Evolutionary conservation across 2,888 invertebrate species (phyloP), one percentile per base, ranked within the genome.

Genomic region (Miltochrista miniata): DNA sequence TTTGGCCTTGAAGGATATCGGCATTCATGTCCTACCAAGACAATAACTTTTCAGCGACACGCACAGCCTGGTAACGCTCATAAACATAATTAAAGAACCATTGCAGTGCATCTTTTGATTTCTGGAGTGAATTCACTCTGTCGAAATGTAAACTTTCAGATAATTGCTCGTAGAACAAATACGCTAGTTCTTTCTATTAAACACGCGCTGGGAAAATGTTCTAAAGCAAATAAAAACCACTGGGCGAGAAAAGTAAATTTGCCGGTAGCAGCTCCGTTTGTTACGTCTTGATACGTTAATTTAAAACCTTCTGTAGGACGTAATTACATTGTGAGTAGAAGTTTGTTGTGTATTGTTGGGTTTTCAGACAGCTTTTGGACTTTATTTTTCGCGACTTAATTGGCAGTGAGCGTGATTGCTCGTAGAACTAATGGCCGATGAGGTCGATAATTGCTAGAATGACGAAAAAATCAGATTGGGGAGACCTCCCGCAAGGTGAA

Each of bases 61-160:
- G n/a, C n/a, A n/a, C n/a, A n/a, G n/a, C n/a, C n/a, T n/a, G n/a
- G n/a, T n/a, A n/a, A n/a, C n/a, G n/a, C n/a, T n/a, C n/a, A n/a
- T n/a, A 24, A 24, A 24, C 5, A 4, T 24, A 24, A 24, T n/a
- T n/a, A 24, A 24, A 24, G 5, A 24, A 24, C 18, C 18, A 24
- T 24, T 24, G 5, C 18, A 24, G n/a, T n/a, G n/a, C n/a, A n/a
- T n/a, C n/a, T n/a, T n/a, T n/a, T n/a, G n/a, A n/a, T 24, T 24
- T 5, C 18, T 24, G 18, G 18, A 24, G 18, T 24, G 18, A 24
- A 24, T 24, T 24, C 18, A 24, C 18, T 64, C 54, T 67, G 59
- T 64, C 59, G 55, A 61, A 62, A 64, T 66, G 61, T 64, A 61
- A 67, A 66, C 54, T 67, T 58, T 51, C 55, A 67, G 64, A 60